A percentile compares a stretch with the other conserved stretches of the same genome.
Conservation (phyloP, 1,140 invertebrate species). For the Drosophila sucinea region DNA sequence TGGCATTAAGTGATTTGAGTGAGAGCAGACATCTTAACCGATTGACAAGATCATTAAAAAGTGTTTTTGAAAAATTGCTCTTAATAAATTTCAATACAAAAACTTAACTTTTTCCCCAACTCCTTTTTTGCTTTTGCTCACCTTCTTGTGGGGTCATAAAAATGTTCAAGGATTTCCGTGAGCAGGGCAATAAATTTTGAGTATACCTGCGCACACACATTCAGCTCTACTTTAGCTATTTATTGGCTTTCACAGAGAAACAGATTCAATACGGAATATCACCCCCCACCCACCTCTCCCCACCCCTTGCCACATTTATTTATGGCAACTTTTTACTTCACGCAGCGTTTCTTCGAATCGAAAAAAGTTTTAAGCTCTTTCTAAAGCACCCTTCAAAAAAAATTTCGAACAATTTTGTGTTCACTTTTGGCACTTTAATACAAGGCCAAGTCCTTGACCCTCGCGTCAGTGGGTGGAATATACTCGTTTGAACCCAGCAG, state of each 20-base stretch:
- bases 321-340: constrained; percentile 55
- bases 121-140: constrained; percentile 12
- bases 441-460: constrained; percentile 64
- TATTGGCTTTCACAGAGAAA: constrained; percentile 52
- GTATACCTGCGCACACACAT: constrained; percentile 28
- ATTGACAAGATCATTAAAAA: constrained; percentile 31
- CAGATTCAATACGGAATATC: constrained; percentile 55
- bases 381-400: constrained; percentile 58
- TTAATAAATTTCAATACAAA: not conserved
- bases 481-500: constrained; percentile 46
- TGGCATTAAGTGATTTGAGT: constrained; percentile 45
- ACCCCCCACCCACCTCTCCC: constrained; percentile 24
- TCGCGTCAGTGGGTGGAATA: constrained; percentile 23
- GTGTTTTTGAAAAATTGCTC: not conserved
- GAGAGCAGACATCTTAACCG: constrained; percentile 27
- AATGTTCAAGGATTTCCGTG: constrained; percentile 59
- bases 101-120: not conserved
- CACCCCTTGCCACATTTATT: constrained; percentile 40
- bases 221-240: constrained; percentile 54
- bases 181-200: constrained; percentile 59
- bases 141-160: constrained; percentile 54
- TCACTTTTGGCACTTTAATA: not conserved
- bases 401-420: constrained; percentile 23
- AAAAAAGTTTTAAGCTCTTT: constrained; percentile 60
- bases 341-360: constrained; percentile 27